Evolutionary conservation across 1,140 invertebrate species (phyloP).

Genomic region (Procambarus virginalis): DNA sequence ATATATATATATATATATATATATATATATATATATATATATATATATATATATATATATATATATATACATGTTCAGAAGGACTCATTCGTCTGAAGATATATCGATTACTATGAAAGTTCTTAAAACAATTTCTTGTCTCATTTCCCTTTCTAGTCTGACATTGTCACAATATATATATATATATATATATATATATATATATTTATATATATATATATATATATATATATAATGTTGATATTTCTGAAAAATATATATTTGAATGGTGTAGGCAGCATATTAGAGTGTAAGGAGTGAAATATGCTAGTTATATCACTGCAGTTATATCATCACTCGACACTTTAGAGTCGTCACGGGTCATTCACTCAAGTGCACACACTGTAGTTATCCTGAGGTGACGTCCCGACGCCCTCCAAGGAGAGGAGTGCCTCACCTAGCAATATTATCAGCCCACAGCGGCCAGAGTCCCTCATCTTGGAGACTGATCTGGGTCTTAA

Average conservation of each 20-base stretch:
- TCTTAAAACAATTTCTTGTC: too few species aligned
- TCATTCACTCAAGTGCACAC: neutral
- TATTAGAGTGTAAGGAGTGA: neutral
- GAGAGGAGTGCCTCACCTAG: neutral
- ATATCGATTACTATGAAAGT: too few species aligned
- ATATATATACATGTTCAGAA: too few species aligned
- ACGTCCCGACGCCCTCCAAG: neutral
- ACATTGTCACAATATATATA: too few species aligned
- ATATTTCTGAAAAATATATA: neutral
- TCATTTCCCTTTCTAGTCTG: too few species aligned
- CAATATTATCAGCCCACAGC: neutral
- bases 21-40: slow-evolving; percentile 11
- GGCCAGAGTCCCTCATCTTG: neutral
- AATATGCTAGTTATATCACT: neutral
- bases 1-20: neutral
- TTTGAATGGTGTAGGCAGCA: neutral
- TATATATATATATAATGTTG: neutral
- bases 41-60: neutral
- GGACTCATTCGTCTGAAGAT: too few species aligned
- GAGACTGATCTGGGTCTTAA: neutral
- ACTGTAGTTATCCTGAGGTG: neutral
- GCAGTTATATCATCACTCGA: neutral
- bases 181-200: slow-evolving; percentile 11
- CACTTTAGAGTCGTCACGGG: neutral
- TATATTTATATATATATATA: neutral